Percentiles rank a stretch among this genome's conserved stretches.
These are phyloP conservation scores for Chrysolina oricalcia DNA, from an alignment of 2,888 invertebrate species.

Conservation along the genomic window DNA sequence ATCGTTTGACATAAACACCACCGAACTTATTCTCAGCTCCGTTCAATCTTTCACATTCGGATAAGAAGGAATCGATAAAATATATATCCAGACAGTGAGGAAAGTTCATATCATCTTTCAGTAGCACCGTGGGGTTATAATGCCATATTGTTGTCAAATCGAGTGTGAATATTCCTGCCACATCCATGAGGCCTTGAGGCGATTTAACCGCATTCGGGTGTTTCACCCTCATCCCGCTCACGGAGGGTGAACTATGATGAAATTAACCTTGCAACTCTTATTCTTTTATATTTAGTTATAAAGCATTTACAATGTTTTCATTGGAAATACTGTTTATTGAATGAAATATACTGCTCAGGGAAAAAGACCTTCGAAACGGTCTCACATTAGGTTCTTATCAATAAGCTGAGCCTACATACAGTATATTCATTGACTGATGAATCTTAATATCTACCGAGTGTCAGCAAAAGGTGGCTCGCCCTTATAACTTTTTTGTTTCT, in stretches of 20 bases:
- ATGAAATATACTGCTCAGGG: too few species aligned
- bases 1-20: neutral
- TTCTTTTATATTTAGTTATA: neutral
- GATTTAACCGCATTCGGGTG: neutral
- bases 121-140: neutral
- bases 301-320: neutral
- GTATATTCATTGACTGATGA: too few species aligned
- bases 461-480: too few species aligned
- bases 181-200: constrained; percentile 1
- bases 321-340: too few species aligned
- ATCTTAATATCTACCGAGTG: too few species aligned
- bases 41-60: neutral
- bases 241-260: neutral
- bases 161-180: constrained; percentile 17
- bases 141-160: constrained; percentile 24
- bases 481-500: too few species aligned
- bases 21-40: neutral
- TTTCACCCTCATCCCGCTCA: constrained; percentile 1
- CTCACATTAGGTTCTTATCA: too few species aligned
- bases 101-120: constrained; percentile 1
- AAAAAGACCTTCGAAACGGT: too few species aligned
- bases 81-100: neutral
- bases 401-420: too few species aligned
- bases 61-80: neutral
- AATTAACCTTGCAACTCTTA: constrained; percentile 3